These are phyloP conservation scores for Ciconia boyciana DNA, from an alignment of 2,113 vertebrate genomes.

Conservation along the genomic window DNA sequence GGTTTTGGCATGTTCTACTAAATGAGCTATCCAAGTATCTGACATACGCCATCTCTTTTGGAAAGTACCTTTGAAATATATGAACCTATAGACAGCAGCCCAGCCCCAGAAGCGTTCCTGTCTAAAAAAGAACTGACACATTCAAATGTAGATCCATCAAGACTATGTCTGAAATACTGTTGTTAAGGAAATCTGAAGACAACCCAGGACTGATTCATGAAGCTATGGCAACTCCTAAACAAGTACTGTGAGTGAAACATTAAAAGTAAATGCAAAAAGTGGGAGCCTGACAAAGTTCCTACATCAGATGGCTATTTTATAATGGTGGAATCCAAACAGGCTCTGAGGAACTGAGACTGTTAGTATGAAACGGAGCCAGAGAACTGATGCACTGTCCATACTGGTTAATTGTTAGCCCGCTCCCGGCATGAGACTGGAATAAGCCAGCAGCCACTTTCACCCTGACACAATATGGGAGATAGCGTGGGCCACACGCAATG, in stretches of 20 bases:
- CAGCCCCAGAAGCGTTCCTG: not conserved
- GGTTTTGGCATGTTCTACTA: not conserved
- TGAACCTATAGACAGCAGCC: not conserved
- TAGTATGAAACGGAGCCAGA: not conserved
- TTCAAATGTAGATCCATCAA: not conserved
- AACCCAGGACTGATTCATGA: not conserved
- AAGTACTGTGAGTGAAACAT: not conserved
- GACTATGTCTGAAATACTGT: not conserved
- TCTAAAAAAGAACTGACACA: not conserved
- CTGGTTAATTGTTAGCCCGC: not conserved
- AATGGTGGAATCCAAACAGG: not conserved
- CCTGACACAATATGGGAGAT: rapidly evolving
- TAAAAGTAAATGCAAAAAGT: not conserved
- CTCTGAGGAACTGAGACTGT: not conserved
- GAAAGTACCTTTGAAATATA: not conserved
- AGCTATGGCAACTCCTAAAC: not conserved
- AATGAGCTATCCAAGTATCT: not conserved
- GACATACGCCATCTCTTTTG: not conserved
- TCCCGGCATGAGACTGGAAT: not conserved
- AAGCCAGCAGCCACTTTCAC: not conserved
- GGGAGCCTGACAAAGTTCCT: not conserved
- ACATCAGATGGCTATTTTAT: not conserved
- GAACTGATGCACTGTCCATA: not conserved
- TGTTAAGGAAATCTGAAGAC: slow-evolving; percentile 11
- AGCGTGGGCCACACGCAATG: not conserved